These are phyloP conservation scores for Patagioenas fasciata DNA, from an alignment of 2,113 vertebrate genomes.

Conservation along the genomic window DNA sequence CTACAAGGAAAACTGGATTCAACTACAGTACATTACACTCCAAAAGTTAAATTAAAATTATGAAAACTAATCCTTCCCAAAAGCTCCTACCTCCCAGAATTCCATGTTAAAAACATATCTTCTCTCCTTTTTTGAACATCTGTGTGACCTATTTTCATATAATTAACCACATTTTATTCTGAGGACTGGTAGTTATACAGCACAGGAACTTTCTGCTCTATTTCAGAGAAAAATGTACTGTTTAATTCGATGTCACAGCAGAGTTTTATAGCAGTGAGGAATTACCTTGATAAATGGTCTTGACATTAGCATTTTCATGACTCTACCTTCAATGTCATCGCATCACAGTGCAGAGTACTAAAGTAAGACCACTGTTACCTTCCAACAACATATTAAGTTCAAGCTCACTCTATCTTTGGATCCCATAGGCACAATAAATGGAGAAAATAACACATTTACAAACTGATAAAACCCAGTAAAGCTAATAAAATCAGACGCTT, in stretches of 20 bases:
- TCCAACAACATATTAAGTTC: conserved; percentile 79
- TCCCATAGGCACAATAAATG: conserved; percentile 83
- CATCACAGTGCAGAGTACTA: conserved; percentile 67
- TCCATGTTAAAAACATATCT: not conserved
- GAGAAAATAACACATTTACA: conserved; percentile 84
- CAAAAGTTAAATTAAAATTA: not conserved
- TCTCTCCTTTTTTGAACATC: conserved; percentile 8
- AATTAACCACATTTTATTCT: conserved; percentile 50
- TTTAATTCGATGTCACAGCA: conserved; percentile 73
- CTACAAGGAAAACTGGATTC: not conserved
- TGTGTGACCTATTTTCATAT: conserved; percentile 40
- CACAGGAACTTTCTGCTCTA: conserved; percentile 53
- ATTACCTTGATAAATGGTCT: conserved; percentile 78
- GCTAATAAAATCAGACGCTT: conserved; percentile 84
- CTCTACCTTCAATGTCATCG: conserved; percentile 78
- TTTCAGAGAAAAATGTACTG: conserved; percentile 70
- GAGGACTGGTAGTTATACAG: conserved; percentile 21
- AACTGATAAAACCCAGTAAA: conserved; percentile 81
- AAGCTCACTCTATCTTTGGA: conserved; percentile 75
- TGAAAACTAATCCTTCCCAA: not conserved
- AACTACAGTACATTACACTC: not conserved
- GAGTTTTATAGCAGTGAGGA: conserved; percentile 72
- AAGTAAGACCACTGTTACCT: conserved; percentile 70
- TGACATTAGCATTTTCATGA: conserved; percentile 78
- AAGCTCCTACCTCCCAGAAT: not conserved